Percentiles rank a stretch among this genome's conserved stretches.
Evolutionary conservation across 2,888 invertebrate genomes (phyloP).

Genomic region (Crepidodera aurea): DNA sequence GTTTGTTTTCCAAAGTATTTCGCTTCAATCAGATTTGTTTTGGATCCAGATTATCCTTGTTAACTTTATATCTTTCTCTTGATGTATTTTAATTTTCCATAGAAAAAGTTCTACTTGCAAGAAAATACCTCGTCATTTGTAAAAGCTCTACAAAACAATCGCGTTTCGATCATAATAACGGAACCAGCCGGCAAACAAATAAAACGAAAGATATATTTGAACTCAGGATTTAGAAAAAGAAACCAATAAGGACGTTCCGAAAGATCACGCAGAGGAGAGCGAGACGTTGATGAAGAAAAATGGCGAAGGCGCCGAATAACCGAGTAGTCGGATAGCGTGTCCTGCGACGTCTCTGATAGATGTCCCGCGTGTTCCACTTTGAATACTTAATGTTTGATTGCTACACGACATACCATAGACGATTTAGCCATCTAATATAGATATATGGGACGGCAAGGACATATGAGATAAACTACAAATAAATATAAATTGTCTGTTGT

Average conservation of each 20-base stretch:
- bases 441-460: slow-evolving; percentile 43
- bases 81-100: no score
- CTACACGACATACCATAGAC: slow-evolving; percentile 55
- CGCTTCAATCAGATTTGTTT: no score
- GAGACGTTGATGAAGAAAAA: slow-evolving; percentile 59
- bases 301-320: slow-evolving; percentile 51
- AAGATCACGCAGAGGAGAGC: slow-evolving; percentile 57
- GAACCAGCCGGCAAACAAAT: slow-evolving; percentile 28
- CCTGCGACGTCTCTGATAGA: slow-evolving; percentile 54
- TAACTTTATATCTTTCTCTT: no score
- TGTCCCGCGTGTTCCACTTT: slow-evolving; percentile 54
- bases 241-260: slow-evolving; percentile 57
- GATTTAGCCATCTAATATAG: slow-evolving; percentile 54
- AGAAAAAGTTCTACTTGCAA: no score
- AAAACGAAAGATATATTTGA: slow-evolving; percentile 43
- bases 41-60: no score
- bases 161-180: slow-evolving; percentile 1
- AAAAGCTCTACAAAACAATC: no score
- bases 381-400: slow-evolving; percentile 59
- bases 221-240: slow-evolving; percentile 50
- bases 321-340: slow-evolving; percentile 44
- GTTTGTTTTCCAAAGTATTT: no score
- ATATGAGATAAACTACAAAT: slow-evolving; percentile 40
- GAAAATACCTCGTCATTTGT: no score
- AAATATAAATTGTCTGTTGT: slow-evolving; percentile 38